phyloP scores from a whole-genome alignment of 2,888 invertebrate genomes.

The Eristalis tenax region DNA sequence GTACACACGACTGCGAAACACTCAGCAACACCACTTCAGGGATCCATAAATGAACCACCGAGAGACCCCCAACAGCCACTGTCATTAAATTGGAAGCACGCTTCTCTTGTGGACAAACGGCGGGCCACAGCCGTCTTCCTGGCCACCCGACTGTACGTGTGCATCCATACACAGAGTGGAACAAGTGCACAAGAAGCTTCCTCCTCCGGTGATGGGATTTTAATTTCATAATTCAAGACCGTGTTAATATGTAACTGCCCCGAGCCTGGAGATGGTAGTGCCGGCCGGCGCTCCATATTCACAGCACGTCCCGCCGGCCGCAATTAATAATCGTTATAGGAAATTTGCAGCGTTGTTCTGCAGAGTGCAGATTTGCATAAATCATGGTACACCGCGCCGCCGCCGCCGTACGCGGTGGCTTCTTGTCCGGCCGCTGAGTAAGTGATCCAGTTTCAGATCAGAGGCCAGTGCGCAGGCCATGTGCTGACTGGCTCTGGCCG shows the following conservation, averaged over 20 bases:
- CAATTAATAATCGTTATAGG: constrained; percentile 71
- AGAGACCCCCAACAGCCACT: constrained; percentile 63
- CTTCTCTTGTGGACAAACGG: constrained; percentile 55
- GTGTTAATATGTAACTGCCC: constrained; percentile 70
- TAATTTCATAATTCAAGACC: constrained; percentile 72
- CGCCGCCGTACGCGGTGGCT: not conserved
- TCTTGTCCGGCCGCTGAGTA: constrained; percentile 11
- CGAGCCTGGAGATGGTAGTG: constrained; percentile 31
- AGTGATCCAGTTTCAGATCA: constrained; percentile 41
- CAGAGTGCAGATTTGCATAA: constrained; percentile 61
- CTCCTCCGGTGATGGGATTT: constrained; percentile 65
- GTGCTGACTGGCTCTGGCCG: not conserved
- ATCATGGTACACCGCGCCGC: constrained; percentile 38
- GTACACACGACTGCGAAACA: constrained; percentile 23
- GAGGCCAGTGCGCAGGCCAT: not conserved
- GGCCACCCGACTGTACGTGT: constrained; percentile 55
- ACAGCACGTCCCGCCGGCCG: constrained; percentile 59
- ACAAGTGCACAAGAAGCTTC: constrained; percentile 57
- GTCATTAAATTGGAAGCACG: constrained; percentile 67
- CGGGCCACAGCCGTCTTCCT: constrained; percentile 38
- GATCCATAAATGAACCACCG: constrained; percentile 40
- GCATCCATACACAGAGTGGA: constrained; percentile 37
- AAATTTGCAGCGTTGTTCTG: constrained; percentile 68
- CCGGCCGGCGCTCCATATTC: constrained; percentile 64
- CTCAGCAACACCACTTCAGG: constrained; percentile 41